Evolutionary conservation across 2,797 vertebrate genomes (phyloP), one percentile per base, ranked within the genome.

Genomic region (Molossus molossus): DNA sequence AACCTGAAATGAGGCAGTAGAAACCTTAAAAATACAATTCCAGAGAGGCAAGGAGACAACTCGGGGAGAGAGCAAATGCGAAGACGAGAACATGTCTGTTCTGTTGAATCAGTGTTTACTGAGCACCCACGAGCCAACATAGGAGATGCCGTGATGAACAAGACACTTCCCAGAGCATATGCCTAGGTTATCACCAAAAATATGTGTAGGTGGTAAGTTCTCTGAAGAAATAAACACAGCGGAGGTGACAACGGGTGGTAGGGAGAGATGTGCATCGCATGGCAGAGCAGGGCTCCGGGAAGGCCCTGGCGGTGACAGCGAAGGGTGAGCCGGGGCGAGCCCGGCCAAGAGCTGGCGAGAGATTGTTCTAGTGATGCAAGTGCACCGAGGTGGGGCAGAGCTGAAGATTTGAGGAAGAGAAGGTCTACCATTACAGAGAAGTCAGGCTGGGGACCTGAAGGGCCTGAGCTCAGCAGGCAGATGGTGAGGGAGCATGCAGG

Each of bases 361-460:
- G 23, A 60, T 12, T 33, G 10, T 21, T 53, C 15, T 53, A 29
- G 13, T 10, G 14, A 13, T 11, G 21, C 48, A 85, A 62, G 57
- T 40, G 10, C 18, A 50, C n/a, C 29, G 48, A 37, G 55, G 48
- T 23, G 6, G 55, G 27, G 70, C n/a, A 17, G 3, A 72, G 45
- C 9, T 79, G 50, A 79, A 81, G 37, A 85, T 33, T 87, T 72
- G 79, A 88, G 70, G 27, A 53, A 72, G n/a, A 75, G n/a, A 79
- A 27, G 7, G 4, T 37, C 62, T 77, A 3, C 76, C 65, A 40
- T 62, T 21, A 11, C 57, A 13, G 27, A 33, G 67, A 69, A 70
- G 21, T 85, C 23, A 57, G 14, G 3, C 50, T 89, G 65, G 11
- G 20, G 11, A 60, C 70, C n/a, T 80, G 45, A 62, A 73, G 40